Conservation (phyloP, 2,113 vertebrate species). For the Melanerpes formicivorus region DNA sequence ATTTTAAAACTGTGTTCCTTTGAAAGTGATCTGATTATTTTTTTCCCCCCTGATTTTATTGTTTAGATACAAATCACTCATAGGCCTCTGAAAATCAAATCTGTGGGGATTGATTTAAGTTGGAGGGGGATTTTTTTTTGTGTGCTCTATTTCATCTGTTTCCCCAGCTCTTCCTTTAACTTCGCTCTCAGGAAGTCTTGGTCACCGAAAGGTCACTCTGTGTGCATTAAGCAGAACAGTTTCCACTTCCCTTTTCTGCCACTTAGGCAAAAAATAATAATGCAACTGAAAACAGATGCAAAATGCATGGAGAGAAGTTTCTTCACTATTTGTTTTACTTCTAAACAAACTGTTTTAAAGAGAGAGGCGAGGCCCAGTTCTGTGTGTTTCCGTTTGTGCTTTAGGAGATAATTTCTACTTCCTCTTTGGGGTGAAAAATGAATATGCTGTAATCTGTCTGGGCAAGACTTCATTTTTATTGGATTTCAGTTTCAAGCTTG, state of each 20-base stretch:
- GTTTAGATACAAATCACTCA: neutral
- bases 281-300: neutral
- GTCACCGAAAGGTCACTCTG: neutral
- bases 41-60: conserved; percentile 4
- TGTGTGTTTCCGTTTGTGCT: neutral
- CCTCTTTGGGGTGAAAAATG: neutral
- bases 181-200: neutral
- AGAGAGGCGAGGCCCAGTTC: neutral
- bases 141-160: conserved; percentile 4
- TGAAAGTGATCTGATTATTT: neutral
- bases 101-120: conserved; percentile 47
- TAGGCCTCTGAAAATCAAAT: conserved; percentile 18
- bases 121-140: neutral
- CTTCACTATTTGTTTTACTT: neutral
- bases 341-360: neutral
- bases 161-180: neutral
- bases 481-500: neutral
- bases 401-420: neutral
- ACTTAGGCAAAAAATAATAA: neutral
- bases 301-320: neutral
- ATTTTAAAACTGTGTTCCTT: conserved; percentile 26
- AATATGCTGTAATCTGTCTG: neutral
- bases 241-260: neutral
- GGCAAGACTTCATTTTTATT: neutral
- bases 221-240: neutral